A percentile compares a stretch with the other conserved stretches of the same genome.
Evolutionary conservation across 1,140 invertebrate species (phyloP).

Genomic region (Drosophila seguyi): DNA sequence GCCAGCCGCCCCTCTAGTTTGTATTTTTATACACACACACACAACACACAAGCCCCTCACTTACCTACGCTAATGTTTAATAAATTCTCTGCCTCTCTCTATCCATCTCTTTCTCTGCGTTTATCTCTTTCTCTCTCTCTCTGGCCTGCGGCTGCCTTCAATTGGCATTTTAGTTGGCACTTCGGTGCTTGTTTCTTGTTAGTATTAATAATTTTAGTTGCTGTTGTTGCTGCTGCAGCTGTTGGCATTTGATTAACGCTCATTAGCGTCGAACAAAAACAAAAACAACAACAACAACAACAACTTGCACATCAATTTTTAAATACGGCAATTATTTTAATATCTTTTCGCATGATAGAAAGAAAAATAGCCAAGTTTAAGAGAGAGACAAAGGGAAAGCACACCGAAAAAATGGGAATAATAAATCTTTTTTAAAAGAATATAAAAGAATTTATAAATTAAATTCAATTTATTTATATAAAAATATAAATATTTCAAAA

Average conservation of each 20-base stretch:
- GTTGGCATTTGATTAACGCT: slow-evolving; percentile 66
- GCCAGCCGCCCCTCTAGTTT: slow-evolving; percentile 1
- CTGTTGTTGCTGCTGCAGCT: slow-evolving; percentile 38
- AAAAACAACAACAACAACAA: slow-evolving; percentile 12
- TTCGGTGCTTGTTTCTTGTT: slow-evolving; percentile 27
- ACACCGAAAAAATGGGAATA: background rate
- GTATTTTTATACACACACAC: slow-evolving; percentile 11
- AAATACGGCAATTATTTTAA: slow-evolving; percentile 57
- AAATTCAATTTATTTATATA: no score
- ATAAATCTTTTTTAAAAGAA: background rate
- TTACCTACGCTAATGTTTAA: slow-evolving; percentile 81
- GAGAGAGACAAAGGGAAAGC: background rate
- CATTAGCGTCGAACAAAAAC: slow-evolving; percentile 51
- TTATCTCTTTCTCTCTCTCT: background rate
- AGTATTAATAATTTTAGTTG: slow-evolving; percentile 40
- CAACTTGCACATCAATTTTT: slow-evolving; percentile 34
- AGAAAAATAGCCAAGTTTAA: slow-evolving; percentile 5
- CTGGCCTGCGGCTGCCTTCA: slow-evolving; percentile 13
- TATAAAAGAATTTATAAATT: background rate
- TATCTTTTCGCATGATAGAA: slow-evolving; percentile 48
- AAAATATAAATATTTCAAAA: background rate
- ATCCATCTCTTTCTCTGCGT: background rate
- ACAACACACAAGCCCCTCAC: slow-evolving; percentile 23
- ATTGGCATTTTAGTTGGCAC: slow-evolving; percentile 40
- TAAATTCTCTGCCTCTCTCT: slow-evolving; percentile 60